Base-by-base conservation (phyloP, 2,888 invertebrate species). In the Hypomecis atomaria region DNA sequence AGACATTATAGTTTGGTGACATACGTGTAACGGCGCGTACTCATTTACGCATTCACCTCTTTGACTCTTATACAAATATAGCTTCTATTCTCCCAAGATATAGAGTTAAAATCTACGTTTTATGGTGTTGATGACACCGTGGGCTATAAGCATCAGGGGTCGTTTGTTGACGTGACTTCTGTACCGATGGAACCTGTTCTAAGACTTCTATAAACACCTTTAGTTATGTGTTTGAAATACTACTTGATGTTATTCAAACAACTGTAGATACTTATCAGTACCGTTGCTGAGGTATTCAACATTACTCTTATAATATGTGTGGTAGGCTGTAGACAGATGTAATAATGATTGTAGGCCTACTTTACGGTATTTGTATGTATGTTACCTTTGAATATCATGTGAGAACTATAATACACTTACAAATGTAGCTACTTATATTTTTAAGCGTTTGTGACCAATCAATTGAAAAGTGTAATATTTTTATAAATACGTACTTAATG, bases 11-110 rank as follows among this genome's bases (percentile, higher is more conserved):
- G 78, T 81, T 81, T 82, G 84, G 87, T 83, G 89, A 90, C 89
- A 89, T 79, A 84, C 81, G 81, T 78, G 82, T 88, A 91, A 91
- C 91, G 90, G 90, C 75, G 71, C 73, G 86, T 78, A 79, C 89
- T 84, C 85, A 86, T 88, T 90, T 84, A 81, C 83, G 73, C 78
- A 71, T 76, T 49, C 55, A 49, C 61, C 54, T 54, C 67, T 52
- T 54, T 60, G 11, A 49, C 62, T 57, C 52, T 33, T 36, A 57
- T 45, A 70, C 69, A 10, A 80, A 79, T 73, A 67, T 37, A 37
- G 72, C 71, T 53, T 74, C 71, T 83, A 75, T 50, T n/a, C 0
- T 0, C 0, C 0, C 9, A 63, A 37, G 0, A 0, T 6, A 60
- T 78, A 87, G 68, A 81, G 84, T 82, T 65, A 48, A 72, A 56